Percentiles rank a stretch among this genome's conserved stretches.
These are phyloP conservation scores for Nomada lathburiana DNA, from an alignment of 2,888 invertebrate genomes.

Conservation along the genomic window DNA sequence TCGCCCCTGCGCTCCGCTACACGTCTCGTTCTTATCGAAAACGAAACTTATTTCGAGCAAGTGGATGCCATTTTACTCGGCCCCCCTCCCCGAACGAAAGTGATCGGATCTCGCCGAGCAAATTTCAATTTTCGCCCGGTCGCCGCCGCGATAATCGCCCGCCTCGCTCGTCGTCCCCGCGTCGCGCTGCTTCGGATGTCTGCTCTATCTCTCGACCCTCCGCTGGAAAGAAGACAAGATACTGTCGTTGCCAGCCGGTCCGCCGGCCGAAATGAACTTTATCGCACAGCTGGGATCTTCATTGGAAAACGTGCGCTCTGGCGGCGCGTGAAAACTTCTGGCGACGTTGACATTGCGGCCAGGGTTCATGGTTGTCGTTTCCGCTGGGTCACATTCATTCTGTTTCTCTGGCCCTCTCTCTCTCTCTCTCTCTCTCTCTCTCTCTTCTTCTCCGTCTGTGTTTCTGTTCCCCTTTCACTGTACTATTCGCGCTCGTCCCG, in stretches of 20 bases:
- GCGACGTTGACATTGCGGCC: constrained; percentile 49
- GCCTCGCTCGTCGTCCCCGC: constrained; percentile 40
- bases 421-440: too few species aligned
- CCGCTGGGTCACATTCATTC: constrained; percentile 22
- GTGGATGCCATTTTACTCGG: background rate
- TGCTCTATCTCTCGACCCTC: constrained; percentile 59
- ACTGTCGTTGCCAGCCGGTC: constrained; percentile 72
- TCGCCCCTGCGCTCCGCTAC: too few species aligned
- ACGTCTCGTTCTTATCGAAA: constrained; percentile 23
- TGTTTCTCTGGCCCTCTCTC: background rate
- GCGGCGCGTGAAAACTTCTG: constrained; percentile 66
- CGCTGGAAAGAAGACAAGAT: constrained; percentile 57
- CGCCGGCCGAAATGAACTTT: constrained; percentile 75
- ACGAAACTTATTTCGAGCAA: constrained; percentile 37
- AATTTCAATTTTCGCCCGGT: constrained; percentile 71
- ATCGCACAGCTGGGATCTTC: constrained; percentile 78
- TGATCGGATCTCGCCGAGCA: constrained; percentile 24
- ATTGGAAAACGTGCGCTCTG: constrained; percentile 71
- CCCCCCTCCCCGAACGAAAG: background rate
- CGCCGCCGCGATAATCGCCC: constrained; percentile 70
- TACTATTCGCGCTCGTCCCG: background rate
- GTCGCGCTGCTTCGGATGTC: constrained; percentile 59
- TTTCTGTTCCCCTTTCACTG: too few species aligned
- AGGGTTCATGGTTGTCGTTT: constrained; percentile 45
- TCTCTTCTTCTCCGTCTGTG: too few species aligned